phyloP scores from a whole-genome alignment of 2,797 vertebrate species.

The Orientallactaga sibirica region DNA sequence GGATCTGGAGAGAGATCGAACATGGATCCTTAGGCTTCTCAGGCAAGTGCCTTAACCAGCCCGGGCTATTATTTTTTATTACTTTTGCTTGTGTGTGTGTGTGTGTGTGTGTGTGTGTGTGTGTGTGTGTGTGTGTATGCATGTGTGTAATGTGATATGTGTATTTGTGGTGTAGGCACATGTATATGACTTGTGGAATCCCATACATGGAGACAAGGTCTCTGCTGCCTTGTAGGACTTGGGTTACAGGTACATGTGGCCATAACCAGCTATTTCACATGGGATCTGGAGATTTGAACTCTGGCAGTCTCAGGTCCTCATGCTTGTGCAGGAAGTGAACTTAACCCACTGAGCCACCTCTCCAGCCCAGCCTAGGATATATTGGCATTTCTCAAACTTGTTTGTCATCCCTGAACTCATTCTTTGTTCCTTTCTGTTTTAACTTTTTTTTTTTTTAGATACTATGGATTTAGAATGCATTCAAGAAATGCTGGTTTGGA shows the following conservation, averaged over 20 bases:
- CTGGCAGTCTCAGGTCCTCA: not conserved
- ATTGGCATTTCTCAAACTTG: no score
- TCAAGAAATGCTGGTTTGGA: slow-evolving; percentile 20
- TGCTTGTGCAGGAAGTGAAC: not conserved
- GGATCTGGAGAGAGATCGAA: no score
- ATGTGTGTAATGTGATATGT: no score
- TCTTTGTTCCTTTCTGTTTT: no score
- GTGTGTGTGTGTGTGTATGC: not conserved
- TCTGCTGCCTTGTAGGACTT: no score
- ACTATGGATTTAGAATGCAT: not conserved
- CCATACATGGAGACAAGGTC: no score
- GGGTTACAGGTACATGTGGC: not conserved
- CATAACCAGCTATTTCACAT: not conserved
- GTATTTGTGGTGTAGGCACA: not conserved
- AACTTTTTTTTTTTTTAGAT: no score
- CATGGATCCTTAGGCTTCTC: no score
- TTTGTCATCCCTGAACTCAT: no score
- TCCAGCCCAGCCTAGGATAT: no score
- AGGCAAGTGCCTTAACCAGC: no score
- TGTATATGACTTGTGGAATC: no score
- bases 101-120: not conserved
- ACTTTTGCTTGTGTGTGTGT: not conserved
- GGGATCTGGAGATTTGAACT: not conserved
- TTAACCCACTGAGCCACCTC: not conserved
- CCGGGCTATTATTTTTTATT: not conserved